Conservation (phyloP, 2,797 vertebrate genomes). For the Notoglanidium macrostoma region DNA sequence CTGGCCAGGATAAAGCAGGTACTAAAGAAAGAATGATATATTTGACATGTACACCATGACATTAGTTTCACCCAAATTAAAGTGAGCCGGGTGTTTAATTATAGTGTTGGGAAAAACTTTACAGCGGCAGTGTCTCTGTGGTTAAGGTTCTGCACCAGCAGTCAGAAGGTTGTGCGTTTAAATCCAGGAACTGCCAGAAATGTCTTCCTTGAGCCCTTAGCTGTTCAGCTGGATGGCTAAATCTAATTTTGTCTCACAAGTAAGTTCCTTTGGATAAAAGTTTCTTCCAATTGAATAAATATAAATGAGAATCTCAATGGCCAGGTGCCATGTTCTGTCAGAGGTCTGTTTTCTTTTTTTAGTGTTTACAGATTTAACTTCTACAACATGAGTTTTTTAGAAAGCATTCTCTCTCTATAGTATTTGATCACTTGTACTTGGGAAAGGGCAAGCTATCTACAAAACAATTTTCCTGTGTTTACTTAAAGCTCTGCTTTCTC, state of each 20-base stretch:
- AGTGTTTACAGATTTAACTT: background rate
- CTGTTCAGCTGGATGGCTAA: background rate
- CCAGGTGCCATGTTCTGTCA: background rate
- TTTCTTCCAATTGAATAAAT: background rate
- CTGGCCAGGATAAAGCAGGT: background rate
- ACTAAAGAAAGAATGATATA: background rate
- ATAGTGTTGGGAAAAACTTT: background rate
- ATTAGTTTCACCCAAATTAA: background rate
- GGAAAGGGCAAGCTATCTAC: background rate
- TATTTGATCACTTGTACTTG: conserved; percentile 6
- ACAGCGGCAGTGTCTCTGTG: background rate
- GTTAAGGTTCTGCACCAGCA: background rate
- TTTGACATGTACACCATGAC: background rate
- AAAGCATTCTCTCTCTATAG: background rate
- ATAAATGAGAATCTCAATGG: background rate
- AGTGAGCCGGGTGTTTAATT: background rate
- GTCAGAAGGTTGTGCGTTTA: background rate
- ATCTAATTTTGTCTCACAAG: background rate
- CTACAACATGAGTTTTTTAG: background rate
- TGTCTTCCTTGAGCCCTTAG: background rate
- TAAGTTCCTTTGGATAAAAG: background rate
- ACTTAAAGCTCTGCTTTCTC: conserved; percentile 33
- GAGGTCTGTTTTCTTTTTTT: background rate
- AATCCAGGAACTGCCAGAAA: background rate
- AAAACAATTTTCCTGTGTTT: conserved; percentile 38